Percentiles rank a stretch among this genome's conserved stretches.
phyloP scores from a whole-genome alignment of 2,113 vertebrate genomes.

The Microtus richardsoni region DNA sequence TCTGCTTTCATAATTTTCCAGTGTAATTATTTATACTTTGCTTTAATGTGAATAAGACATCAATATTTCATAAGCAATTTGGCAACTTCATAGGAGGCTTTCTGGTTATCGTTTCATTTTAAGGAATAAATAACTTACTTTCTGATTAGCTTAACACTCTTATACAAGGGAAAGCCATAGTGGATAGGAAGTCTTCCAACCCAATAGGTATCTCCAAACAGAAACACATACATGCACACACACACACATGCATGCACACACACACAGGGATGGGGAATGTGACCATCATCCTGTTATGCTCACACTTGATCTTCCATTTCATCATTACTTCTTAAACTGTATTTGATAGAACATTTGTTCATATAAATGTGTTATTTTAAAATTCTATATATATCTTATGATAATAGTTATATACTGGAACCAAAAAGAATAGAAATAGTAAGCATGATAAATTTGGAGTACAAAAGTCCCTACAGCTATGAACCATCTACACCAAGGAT shows the following conservation, averaged over 20 bases:
- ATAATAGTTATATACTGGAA: neutral
- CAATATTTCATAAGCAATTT: slow-evolving; percentile 43
- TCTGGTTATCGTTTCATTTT: slow-evolving; percentile 14
- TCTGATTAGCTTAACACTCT: slow-evolving; percentile 15
- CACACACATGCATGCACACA: neutral
- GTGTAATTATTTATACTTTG: slow-evolving; percentile 19
- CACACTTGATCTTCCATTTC: neutral
- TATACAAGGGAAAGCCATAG: neutral
- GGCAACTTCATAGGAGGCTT: neutral
- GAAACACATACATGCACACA: fast-evolving
- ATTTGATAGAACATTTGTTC: slow-evolving; percentile 28
- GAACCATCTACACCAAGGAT: neutral
- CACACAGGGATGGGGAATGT: neutral
- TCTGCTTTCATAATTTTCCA: neutral
- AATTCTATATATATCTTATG: neutral
- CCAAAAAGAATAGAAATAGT: slow-evolving; percentile 16
- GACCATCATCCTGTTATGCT: neutral
- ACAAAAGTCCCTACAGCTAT: neutral
- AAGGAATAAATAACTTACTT: slow-evolving; percentile 37
- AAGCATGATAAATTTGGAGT: slow-evolving; percentile 9
- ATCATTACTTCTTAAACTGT: slow-evolving; percentile 6
- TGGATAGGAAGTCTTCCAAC: neutral
- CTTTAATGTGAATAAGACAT: neutral
- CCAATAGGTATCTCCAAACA: neutral
- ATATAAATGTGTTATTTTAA: neutral